Evolutionary conservation across 2,113 vertebrate genomes (phyloP), one percentile per base, ranked within the genome.

Genomic region (Scomber japonicus): DNA sequence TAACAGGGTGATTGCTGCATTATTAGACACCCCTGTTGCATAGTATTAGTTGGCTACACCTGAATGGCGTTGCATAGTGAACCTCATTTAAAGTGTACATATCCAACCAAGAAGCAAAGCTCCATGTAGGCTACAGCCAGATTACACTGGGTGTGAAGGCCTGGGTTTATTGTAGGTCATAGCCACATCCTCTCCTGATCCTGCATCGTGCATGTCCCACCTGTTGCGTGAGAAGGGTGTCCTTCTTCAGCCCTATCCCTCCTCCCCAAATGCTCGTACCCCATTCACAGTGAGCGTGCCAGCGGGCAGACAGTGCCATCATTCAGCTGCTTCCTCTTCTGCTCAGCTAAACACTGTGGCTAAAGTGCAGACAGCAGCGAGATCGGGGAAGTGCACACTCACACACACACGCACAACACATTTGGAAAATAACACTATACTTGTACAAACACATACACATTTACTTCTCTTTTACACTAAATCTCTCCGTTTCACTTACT

Each of bases 251-350:
- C 70, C 78, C 67, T 4, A 49, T 53, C 27, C 75, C 76, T 62
- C 83, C 50, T 44, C 74, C 80, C 71, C 45, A 40, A 80, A 67
- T 17, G 56, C 49, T 31, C 19, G 11, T 31, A 27, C 70, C 77
- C 77, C 30, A 54, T 51, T 81, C 49, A 30, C n/a, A 65, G 83
- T 16, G 1, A 70, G 73, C 31, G 45, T 90, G 91, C 90, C 91
- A 92, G 88, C 50, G 27, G 61, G 83, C 46, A 76, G 78, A 91
- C 90, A 92, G 89, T 90, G 82, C 82, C 84, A 88, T 91, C 91
- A 93, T 92, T 93, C 92, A 92, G 88, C 85, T 40, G 80, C 86
- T 91, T 91, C 90, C 89, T 90, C 87, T 90, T 88, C 90, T 82
- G 88, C 88, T 85, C 21, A 40, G 75, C 80, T 84, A 87, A 92